Conservation (phyloP, 2,113 vertebrate genomes). For the Progne subis region DNA sequence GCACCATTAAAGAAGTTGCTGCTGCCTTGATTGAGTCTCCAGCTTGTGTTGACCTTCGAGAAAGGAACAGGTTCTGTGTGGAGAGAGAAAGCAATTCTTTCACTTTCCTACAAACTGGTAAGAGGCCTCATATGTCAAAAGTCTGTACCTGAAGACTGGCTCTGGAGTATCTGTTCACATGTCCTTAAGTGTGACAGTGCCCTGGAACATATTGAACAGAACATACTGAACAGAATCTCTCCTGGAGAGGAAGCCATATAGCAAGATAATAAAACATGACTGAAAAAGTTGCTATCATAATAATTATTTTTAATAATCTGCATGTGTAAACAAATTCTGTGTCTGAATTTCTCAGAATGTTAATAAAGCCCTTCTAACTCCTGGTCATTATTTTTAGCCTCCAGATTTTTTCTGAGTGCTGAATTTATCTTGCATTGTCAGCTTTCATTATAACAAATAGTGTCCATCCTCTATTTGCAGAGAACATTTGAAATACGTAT, state of each 20-base stretch:
- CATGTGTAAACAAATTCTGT: not conserved
- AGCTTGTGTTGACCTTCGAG: not conserved
- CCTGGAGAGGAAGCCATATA: not conserved
- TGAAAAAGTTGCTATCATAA: not conserved
- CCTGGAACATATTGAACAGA: not conserved
- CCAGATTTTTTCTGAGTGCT: not conserved
- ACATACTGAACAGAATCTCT: not conserved
- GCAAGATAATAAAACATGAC: not conserved
- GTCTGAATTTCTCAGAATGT: not conserved
- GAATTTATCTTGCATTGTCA: not conserved
- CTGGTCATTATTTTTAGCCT: not conserved
- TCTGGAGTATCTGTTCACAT: not conserved
- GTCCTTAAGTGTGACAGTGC: not conserved
- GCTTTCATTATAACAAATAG: not conserved
- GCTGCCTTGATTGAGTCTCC: not conserved
- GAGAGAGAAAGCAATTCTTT: not conserved
- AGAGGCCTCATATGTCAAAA: not conserved
- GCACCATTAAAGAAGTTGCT: fast-evolving
- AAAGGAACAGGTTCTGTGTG: not conserved
- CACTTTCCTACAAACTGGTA: not conserved
- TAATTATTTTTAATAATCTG: not conserved
- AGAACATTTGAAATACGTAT: not conserved
- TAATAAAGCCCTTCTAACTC: not conserved
- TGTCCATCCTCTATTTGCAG: not conserved
- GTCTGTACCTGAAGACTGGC: not conserved